Evolutionary conservation across 2,797 vertebrate genomes (phyloP).

Genomic region (Poeciliopsis presidionis): DNA sequence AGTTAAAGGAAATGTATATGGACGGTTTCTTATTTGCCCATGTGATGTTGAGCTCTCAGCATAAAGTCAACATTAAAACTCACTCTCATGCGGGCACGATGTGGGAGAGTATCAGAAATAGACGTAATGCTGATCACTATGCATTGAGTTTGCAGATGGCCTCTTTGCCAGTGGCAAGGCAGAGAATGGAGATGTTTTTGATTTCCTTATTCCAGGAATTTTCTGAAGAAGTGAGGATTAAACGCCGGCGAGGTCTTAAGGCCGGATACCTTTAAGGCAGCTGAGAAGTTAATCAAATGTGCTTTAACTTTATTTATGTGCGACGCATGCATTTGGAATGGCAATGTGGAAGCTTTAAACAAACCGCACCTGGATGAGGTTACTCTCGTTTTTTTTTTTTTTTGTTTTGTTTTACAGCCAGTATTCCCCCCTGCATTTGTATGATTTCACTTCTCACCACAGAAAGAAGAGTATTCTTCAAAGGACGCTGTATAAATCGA

Average conservation of each 20-base stretch:
- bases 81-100: background rate
- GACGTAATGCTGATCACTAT: constrained; percentile 27
- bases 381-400: background rate
- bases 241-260: constrained; percentile 62
- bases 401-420: constrained; percentile 41
- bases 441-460: constrained; percentile 69
- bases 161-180: constrained; percentile 49
- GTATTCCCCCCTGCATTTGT: constrained; percentile 72
- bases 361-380: constrained; percentile 62
- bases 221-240: constrained; percentile 66
- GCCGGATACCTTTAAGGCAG: constrained; percentile 61
- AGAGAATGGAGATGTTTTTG: constrained; percentile 57
- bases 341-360: constrained; percentile 66
- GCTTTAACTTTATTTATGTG: constrained; percentile 67
- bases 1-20: background rate
- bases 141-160: constrained; percentile 39
- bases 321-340: constrained; percentile 65
- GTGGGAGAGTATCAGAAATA: constrained; percentile 29
- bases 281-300: constrained; percentile 73
- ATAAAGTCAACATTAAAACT: constrained; percentile 14
- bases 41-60: background rate
- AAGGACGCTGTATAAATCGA: constrained; percentile 76
- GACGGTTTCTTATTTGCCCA: background rate
- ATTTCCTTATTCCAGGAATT: constrained; percentile 63
- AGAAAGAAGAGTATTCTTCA: constrained; percentile 69